A percentile compares a stretch with the other conserved stretches of the same genome.
Conservation (phyloP, 2,888 invertebrate species). For the Diplazon laetatorius region DNA sequence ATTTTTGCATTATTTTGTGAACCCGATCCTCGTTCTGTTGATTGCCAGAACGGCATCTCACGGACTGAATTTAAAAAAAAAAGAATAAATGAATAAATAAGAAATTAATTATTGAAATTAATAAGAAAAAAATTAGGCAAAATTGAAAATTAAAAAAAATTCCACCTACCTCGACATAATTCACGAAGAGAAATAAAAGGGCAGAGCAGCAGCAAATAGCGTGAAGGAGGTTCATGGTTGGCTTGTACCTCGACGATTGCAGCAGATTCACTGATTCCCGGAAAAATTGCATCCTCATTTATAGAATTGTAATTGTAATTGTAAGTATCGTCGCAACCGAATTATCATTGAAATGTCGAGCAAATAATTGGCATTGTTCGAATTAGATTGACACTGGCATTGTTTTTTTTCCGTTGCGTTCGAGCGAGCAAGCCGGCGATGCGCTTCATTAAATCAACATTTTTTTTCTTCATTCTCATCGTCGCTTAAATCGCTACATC, state of each 20-base stretch:
- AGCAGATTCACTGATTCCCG: constrained; percentile 2
- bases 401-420: constrained; percentile 45
- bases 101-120: constrained; percentile 11
- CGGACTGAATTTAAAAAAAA: constrained; percentile 79
- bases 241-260: neutral
- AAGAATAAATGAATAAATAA: neutral
- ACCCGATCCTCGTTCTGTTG: constrained; percentile 85
- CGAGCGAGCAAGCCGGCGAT: constrained; percentile 58
- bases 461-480: constrained; percentile 19
- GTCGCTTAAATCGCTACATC: constrained; percentile 31
- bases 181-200: constrained; percentile 37
- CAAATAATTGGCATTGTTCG: constrained; percentile 35
- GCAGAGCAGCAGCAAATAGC: constrained; percentile 19
- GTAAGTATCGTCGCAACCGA: constrained; percentile 12
- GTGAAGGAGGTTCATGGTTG: constrained; percentile 45
- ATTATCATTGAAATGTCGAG: constrained; percentile 41
- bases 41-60: constrained; percentile 86
- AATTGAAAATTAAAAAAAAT: neutral
- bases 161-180: constrained; percentile 46
- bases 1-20: constrained; percentile 85
- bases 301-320: constrained; percentile 37
- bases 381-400: constrained; percentile 44
- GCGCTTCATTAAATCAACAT: constrained; percentile 51
- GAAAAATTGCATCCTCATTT: constrained; percentile 33
- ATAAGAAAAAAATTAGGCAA: neutral